phyloP scores from a whole-genome alignment of 2,797 vertebrate species.

The Nyctalus aviator region DNA sequence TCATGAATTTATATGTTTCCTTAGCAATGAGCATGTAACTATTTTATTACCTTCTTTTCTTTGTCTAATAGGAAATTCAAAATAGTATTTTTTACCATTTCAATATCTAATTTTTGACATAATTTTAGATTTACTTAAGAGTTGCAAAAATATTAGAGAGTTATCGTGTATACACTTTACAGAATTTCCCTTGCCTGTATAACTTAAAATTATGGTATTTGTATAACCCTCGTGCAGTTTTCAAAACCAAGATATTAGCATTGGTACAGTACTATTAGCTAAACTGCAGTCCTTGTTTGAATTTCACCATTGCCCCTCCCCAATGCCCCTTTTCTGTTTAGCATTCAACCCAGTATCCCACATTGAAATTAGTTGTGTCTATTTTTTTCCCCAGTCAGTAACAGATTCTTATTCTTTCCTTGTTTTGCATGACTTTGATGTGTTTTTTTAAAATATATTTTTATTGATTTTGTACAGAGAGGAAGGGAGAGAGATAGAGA shows the following conservation, averaged over 20 bases:
- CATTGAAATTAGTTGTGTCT: background rate
- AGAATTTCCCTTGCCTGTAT: constrained; percentile 11
- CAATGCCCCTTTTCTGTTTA: background rate
- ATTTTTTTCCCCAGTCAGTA: background rate
- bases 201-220: constrained; percentile 43
- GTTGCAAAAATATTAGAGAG: background rate
- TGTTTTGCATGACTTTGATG: constrained; percentile 46
- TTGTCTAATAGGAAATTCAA: constrained; percentile 12
- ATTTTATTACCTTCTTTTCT: constrained; percentile 34
- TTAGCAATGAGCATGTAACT: constrained; percentile 2
- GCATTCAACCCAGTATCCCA: background rate
- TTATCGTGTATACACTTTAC: background rate
- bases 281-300: constrained; percentile 36
- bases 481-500: no score
- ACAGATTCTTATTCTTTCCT: constrained; percentile 21
- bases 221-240: background rate
- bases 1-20: background rate
- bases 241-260: constrained; percentile 12
- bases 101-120: constrained; percentile 45
- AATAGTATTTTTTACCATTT: constrained; percentile 15
- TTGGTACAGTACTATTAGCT: background rate
- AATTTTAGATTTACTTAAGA: constrained; percentile 53
- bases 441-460: no score
- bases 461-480: no score
- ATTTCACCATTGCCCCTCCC: background rate